Evolutionary conservation across 2,113 vertebrate species (phyloP).

Genomic region (Axis porcinus): DNA sequence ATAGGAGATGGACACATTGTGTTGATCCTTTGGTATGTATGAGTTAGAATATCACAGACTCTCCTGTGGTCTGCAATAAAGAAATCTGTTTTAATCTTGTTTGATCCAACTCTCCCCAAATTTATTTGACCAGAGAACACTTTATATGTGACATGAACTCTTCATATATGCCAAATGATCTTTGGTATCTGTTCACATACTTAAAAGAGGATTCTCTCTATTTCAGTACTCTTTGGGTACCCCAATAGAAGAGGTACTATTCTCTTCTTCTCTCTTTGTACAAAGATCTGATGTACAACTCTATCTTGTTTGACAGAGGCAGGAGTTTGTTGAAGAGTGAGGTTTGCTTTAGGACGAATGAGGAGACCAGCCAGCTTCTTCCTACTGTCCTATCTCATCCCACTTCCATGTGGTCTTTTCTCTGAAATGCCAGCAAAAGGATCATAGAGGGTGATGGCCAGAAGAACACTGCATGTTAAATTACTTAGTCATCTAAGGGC

Average conservation of each 20-base stretch:
- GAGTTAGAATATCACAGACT: background rate
- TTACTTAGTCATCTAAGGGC: background rate
- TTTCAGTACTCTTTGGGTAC: background rate
- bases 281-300: background rate
- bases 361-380: background rate
- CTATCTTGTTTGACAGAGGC: background rate
- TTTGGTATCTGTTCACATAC: background rate
- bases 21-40: background rate
- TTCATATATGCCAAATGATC: background rate
- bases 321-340: background rate
- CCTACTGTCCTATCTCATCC: no score
- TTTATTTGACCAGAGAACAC: background rate
- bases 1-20: background rate
- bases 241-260: background rate
- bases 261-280: background rate
- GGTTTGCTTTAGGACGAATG: background rate
- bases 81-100: background rate
- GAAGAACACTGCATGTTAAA: background rate
- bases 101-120: background rate
- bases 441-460: background rate
- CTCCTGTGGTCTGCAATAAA: background rate
- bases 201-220: background rate
- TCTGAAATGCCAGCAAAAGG: background rate
- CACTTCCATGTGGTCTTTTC: background rate
- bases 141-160: background rate